Base-by-base conservation (phyloP, 2,797 vertebrate species). In the Gambusia yucatana region DNA sequence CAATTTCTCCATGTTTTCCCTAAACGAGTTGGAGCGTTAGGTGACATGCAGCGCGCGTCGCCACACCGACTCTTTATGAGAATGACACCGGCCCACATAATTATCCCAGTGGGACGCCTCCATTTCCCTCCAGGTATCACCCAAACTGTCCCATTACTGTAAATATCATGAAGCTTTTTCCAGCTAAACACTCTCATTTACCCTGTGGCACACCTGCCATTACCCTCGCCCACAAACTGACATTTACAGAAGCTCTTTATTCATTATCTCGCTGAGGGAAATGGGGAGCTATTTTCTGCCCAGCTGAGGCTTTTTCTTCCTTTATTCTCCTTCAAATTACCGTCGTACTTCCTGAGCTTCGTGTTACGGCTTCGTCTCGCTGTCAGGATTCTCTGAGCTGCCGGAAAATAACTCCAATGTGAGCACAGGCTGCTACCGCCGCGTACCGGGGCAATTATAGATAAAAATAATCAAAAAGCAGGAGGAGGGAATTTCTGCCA, bases 191-290 rank as follows among this genome's bases (percentile, higher is more conserved):
- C 83, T 72, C 77, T 82, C 75, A 79, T 90, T 92, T 82, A 78
- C 81, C 80, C 82, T 0, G 52, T 71, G 70, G 81, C 89, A 82
- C 85, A 72, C 76, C 87, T 88, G 80, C 80, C 76, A 76, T 88
- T 78, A 82, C 78, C 57, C 39, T 74, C 81, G 30, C 80, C 87
- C 63, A 39, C 86, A 74, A 80, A 28, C 82, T 92, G 90, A 87
- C 87, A 90, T 89, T 91, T 88, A 87, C 82, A 80, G 78, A 81
- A 78, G 83, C 85, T 83, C 84, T 76, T 74, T 77, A 52, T 84
- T 86, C 75, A 82, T 85, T 79, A 85, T 89, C 86, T 82, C 84
- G 8, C 78, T 76, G 82, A 44, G 52, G 5, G 72, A 89, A 82
- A 81, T 50, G 84, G 44, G 43, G 28, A 86, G 84, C 86, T 84